Conservation (phyloP, 1,140 invertebrate species). For the Drosophila nigromelanica region DNA sequence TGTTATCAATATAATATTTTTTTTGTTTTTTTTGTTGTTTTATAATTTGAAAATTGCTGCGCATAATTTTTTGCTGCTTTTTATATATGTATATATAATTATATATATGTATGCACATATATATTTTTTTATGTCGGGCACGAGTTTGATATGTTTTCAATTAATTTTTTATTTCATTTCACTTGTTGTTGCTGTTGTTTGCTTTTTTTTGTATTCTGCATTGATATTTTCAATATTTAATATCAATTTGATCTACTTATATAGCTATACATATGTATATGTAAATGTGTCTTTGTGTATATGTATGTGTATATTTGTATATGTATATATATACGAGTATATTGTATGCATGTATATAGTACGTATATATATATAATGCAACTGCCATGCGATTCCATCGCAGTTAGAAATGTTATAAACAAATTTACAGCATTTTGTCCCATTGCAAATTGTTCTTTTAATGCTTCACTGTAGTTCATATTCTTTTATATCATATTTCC, state of each 20-base stretch:
- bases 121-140: slow-evolving; percentile 74
- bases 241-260: slow-evolving; percentile 76
- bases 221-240: slow-evolving; percentile 74
- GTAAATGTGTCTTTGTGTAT: slow-evolving; percentile 43
- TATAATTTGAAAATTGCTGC: slow-evolving; percentile 62
- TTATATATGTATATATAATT: slow-evolving; percentile 28
- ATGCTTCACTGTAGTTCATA: slow-evolving; percentile 10
- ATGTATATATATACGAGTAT: slow-evolving; percentile 24
- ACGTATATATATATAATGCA: slow-evolving; percentile 6
- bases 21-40: not conserved
- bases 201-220: slow-evolving; percentile 23
- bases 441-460: slow-evolving; percentile 11
- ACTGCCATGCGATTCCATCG: not conserved
- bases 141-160: slow-evolving; percentile 84
- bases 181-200: slow-evolving; percentile 32
- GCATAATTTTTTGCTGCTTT: slow-evolving; percentile 59
- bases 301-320: slow-evolving; percentile 38
- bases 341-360: slow-evolving; percentile 15
- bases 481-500: slow-evolving; percentile 2
- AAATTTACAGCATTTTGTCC: slow-evolving; percentile 37
- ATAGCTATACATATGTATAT: slow-evolving; percentile 50
- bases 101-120: slow-evolving; percentile 44
- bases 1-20: slow-evolving; percentile 39
- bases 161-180: slow-evolving; percentile 57
- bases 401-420: slow-evolving; percentile 41